Evolutionary conservation across 2,888 invertebrate species (phyloP).

Genomic region (Ceratothoa steindachneri): DNA sequence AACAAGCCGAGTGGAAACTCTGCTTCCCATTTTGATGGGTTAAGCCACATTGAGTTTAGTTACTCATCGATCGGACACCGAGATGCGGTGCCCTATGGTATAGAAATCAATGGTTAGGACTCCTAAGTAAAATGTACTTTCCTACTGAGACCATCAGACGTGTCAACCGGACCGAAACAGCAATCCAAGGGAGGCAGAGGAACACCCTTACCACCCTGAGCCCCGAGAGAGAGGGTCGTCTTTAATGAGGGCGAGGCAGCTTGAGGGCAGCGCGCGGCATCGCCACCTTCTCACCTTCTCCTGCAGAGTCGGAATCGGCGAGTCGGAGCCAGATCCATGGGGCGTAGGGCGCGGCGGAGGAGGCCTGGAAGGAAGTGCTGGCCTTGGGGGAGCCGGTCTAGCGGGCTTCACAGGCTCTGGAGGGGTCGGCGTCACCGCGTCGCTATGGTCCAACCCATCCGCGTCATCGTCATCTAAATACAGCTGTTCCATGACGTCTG

Average conservation of each 20-base stretch:
- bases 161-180: no score
- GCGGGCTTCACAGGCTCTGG: constrained; percentile 26
- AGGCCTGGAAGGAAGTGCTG: constrained; percentile 59
- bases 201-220: no score
- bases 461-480: constrained; percentile 20
- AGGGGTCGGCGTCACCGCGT: neutral
- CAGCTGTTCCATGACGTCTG: constrained; percentile 34
- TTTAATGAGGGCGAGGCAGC: neutral
- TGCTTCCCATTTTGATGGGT: no score
- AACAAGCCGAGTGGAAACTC: no score
- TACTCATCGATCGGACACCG: no score
- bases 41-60: no score
- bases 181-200: neutral
- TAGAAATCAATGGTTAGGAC: no score
- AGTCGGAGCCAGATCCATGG: constrained; percentile 52
- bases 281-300: no score
- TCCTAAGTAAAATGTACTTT: no score
- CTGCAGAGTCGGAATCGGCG: constrained; percentile 19
- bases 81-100: no score
- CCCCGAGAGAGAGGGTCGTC: neutral
- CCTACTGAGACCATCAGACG: no score
- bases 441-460: constrained; percentile 2
- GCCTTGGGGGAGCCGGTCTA: constrained; percentile 52
- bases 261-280: neutral
- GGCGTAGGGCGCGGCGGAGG: constrained; percentile 57